Base-by-base conservation (phyloP, 53 echinoderm and acorn worm species). In the Pentamera pediparva region DNA sequence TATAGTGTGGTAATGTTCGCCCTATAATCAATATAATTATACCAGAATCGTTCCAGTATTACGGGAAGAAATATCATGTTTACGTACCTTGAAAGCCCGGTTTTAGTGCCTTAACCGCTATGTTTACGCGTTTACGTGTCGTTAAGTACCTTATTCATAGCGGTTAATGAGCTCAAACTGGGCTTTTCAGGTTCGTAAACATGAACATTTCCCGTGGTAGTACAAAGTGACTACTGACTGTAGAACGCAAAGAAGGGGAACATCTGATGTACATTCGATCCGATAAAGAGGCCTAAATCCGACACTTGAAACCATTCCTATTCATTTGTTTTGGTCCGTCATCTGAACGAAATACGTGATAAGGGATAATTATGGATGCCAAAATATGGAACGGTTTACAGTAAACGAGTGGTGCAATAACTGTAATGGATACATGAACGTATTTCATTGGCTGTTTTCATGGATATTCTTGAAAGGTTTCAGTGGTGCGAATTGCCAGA, bases 251-350 rank as follows among this genome's bases (percentile, higher is more conserved):
- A 58, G 58, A 58, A 58, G 24, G 58, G 58, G 28, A 9, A 2
- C 28, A 58, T 58, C 21, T 58, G 28, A 58, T 58, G 58, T 58
- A 58, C 28, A 58, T 58, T 58, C 58, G 58, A 58, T 58, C 58
- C 28, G 22, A 58, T 58, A 58, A 3, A 58, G 59, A n/a, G 59
- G 27, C 59, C 25, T 58, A 3, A 27, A 0, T 58, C 59, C 25
- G 29, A 58, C 29, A 27, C 59, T 58, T 21, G 59, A 30, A 58
- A 58, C 59, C 12, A 6, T 25, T 58, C 59, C 3, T 3, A 2
- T 58, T 58, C 28, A 2, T 25, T 58, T n/a, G n/a, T n/a, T 58
- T 58, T 4, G 24, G 24, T 25, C 59, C 59, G 6, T 49, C n/a
- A n/a, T n/a, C n/a, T 58, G 29, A 58, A 58, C 6, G 29, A 58